These are phyloP conservation scores for Oostethus manadensis DNA, from an alignment of 2,113 vertebrate species.

Conservation along the genomic window DNA sequence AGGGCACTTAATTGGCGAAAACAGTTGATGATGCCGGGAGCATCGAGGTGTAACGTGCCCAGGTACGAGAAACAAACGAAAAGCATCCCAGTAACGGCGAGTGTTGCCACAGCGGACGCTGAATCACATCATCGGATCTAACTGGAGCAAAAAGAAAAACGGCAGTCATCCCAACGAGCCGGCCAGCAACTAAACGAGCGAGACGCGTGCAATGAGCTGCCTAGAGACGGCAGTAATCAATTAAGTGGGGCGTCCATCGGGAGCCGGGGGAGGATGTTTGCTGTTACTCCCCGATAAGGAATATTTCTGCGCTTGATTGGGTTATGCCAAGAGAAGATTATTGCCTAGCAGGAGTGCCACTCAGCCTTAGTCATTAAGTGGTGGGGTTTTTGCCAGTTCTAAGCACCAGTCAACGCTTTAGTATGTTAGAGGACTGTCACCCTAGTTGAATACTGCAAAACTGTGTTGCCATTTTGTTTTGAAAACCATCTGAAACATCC, in stretches of 20 bases:
- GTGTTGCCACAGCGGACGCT: neutral
- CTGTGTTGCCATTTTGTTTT: too few species aligned
- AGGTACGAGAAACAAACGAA: too few species aligned
- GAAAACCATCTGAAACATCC: neutral
- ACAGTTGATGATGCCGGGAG: too few species aligned
- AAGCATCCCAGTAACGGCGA: too few species aligned
- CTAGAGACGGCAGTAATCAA: conserved; percentile 60
- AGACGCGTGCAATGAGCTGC: conserved; percentile 44
- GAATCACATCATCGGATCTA: conserved; percentile 44
- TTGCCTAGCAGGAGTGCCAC: conserved; percentile 59
- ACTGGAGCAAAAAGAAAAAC: conserved; percentile 18
- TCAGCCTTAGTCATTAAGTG: conserved; percentile 66
- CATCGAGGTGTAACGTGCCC: too few species aligned
- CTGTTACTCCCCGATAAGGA: conserved; percentile 69
- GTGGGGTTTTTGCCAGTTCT: conserved; percentile 65
- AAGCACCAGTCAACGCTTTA: conserved; percentile 58
- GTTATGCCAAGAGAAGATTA: conserved; percentile 69
- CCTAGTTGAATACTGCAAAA: conserved; percentile 15
- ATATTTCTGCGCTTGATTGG: conserved; percentile 66
- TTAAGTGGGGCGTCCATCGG: conserved; percentile 52
- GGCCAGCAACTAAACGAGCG: conserved; percentile 56
- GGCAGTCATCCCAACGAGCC: conserved; percentile 34
- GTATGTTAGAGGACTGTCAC: conserved; percentile 4
- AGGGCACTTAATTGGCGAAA: too few species aligned
- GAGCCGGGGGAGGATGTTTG: conserved; percentile 44